A percentile compares a stretch with the other conserved stretches of the same genome.
phyloP scores from a whole-genome alignment of 2,888 invertebrate genomes.

The Thumatha senex region DNA sequence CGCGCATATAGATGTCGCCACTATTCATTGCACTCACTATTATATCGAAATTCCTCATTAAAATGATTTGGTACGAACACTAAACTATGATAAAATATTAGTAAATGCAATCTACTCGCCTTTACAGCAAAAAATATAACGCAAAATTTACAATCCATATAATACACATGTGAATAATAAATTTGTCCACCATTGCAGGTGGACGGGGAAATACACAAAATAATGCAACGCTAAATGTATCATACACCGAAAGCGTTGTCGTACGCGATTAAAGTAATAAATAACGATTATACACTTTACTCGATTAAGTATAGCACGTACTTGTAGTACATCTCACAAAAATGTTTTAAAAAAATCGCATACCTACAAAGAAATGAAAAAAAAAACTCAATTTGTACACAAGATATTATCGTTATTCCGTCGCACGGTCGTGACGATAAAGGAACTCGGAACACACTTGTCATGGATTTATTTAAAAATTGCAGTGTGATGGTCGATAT shows the following conservation, averaged over 20 bases:
- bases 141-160: constrained; percentile 74
- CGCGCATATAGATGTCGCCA: constrained; percentile 6
- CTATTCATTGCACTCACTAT: constrained; percentile 20
- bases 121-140: constrained; percentile 57
- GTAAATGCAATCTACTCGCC: constrained; percentile 80
- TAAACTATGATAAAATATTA: constrained; percentile 79
- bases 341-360: constrained; percentile 24
- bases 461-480: constrained; percentile 74
- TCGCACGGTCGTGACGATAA: constrained; percentile 20
- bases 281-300: constrained; percentile 44
- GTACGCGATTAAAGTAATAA: constrained; percentile 39
- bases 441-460: constrained; percentile 63
- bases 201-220: constrained; percentile 33
- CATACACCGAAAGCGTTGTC: constrained; percentile 39
- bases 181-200: constrained; percentile 21
- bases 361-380: constrained; percentile 32
- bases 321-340: constrained; percentile 29
- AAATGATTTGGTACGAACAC: constrained; percentile 78
- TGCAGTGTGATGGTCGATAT: constrained; percentile 62
- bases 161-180: constrained; percentile 52
- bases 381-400: constrained; percentile 45
- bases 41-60: constrained; percentile 56
- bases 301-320: constrained; percentile 33
- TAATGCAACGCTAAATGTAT: constrained; percentile 35
- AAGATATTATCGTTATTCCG: constrained; percentile 39